Conservation (phyloP, 2,797 vertebrate genomes). For the Poeciliopsis turneri region DNA sequence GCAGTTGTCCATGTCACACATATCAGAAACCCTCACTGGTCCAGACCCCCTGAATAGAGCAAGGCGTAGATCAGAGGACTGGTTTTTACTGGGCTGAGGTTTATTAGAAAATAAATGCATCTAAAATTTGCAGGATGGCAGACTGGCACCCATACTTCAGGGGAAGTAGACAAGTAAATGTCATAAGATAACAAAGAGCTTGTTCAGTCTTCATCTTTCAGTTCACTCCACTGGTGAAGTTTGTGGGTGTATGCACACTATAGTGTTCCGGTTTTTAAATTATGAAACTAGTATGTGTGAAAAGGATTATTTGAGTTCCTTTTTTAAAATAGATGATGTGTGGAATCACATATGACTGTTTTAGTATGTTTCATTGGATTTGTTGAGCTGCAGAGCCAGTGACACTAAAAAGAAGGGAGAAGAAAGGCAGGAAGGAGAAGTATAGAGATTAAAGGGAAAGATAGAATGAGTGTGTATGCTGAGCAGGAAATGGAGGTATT, state of each 20-base stretch:
- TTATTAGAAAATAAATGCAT: too few species aligned
- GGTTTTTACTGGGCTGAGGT: too few species aligned
- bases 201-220: slow-evolving; percentile 55
- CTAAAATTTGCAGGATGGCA: too few species aligned
- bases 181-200: slow-evolving; percentile 55
- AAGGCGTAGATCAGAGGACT: too few species aligned
- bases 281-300: slow-evolving; percentile 28
- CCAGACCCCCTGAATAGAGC: too few species aligned
- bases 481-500: slow-evolving; percentile 38
- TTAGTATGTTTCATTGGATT: slow-evolving; percentile 19
- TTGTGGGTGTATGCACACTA: slow-evolving; percentile 22
- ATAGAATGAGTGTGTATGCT: slow-evolving; percentile 15
- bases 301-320: slow-evolving; percentile 42
- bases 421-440: slow-evolving; percentile 41
- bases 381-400: slow-evolving; percentile 44
- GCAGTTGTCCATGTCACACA: too few species aligned
- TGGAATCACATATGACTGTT: slow-evolving; percentile 30
- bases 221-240: slow-evolving; percentile 19
- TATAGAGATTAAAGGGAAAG: slow-evolving; percentile 45
- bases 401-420: slow-evolving; percentile 41
- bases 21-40: too few species aligned
- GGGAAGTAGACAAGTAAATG: slow-evolving; percentile 41
- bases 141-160: too few species aligned
- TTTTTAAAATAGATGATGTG: slow-evolving; percentile 32
- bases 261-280: slow-evolving; percentile 15